A percentile compares a stretch with the other conserved stretches of the same genome.
These are phyloP conservation scores for Psylliodes chrysocephalus DNA, from an alignment of 2,888 invertebrate genomes.

Conservation along the genomic window DNA sequence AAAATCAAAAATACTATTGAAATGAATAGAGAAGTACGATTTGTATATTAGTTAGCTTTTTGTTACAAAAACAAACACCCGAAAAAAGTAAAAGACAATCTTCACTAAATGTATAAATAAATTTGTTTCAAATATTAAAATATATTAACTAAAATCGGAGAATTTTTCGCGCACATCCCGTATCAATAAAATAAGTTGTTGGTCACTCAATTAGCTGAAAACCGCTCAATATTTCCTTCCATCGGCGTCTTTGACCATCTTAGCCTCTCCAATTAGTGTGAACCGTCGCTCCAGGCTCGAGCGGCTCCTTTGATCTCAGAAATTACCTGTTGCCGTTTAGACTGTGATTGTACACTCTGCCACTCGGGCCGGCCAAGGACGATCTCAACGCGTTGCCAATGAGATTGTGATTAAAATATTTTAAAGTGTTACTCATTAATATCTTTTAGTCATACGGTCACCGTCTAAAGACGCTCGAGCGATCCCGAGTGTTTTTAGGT, in stretches of 20 bases:
- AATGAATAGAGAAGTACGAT: too few species aligned
- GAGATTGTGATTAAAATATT: conserved; percentile 61
- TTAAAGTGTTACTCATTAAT: conserved; percentile 55
- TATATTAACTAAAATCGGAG: not conserved
- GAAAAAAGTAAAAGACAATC: too few species aligned
- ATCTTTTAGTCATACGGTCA: conserved; percentile 48
- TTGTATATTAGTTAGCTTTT: too few species aligned
- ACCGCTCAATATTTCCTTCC: conserved; percentile 66
- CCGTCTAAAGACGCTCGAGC: conserved; percentile 50
- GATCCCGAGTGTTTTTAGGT: not conserved
- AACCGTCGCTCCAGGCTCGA: conserved; percentile 64
- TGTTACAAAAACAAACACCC: too few species aligned
- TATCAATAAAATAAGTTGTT: conserved; percentile 60
- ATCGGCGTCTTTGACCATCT: conserved; percentile 65
- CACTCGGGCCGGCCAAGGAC: conserved; percentile 43
- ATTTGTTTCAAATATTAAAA: too few species aligned
- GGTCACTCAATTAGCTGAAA: conserved; percentile 65
- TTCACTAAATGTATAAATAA: too few species aligned
- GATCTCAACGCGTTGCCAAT: conserved; percentile 53
- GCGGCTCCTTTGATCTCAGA: conserved; percentile 64
- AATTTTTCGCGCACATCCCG: conserved; percentile 10
- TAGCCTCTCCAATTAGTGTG: conserved; percentile 66
- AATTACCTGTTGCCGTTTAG: conserved; percentile 63
- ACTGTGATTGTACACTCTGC: conserved; percentile 52
- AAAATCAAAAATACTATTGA: too few species aligned